A percentile compares a stretch with the other conserved stretches of the same genome.
phyloP scores from a whole-genome alignment of 2,797 vertebrate species.

The Pseudochirops cupreus region DNA sequence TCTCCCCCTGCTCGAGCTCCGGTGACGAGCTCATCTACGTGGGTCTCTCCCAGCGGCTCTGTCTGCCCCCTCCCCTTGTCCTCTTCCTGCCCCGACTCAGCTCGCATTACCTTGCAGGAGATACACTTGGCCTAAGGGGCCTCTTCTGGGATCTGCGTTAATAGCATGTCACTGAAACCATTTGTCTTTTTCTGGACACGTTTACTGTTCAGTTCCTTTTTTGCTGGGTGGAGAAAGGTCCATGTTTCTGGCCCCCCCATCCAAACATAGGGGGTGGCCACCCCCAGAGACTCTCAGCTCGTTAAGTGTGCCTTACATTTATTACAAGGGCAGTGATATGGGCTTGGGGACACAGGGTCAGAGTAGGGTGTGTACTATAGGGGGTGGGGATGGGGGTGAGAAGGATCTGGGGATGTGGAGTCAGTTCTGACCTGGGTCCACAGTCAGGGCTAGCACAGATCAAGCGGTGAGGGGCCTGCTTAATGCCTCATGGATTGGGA shows the following conservation, averaged over 20 bases:
- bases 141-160: slow-evolving; percentile 67
- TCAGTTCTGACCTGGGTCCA: background rate
- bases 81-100: background rate
- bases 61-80: background rate
- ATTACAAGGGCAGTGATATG: background rate
- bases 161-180: slow-evolving; percentile 75
- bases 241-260: background rate
- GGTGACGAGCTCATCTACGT: background rate
- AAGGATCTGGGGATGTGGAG: background rate
- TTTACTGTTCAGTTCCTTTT: slow-evolving; percentile 69
- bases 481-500: background rate
- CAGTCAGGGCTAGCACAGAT: background rate
- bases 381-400: background rate
- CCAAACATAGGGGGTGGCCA: background rate
- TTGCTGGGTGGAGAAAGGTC: background rate
- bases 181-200: slow-evolving; percentile 78
- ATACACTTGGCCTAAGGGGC: background rate
- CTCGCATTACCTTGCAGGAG: background rate
- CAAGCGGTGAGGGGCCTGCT: background rate
- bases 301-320: background rate
- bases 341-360: background rate
- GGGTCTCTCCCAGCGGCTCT: background rate
- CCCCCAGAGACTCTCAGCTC: no score
- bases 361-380: background rate
- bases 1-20: background rate